A percentile compares a stretch with the other conserved stretches of the same genome.
Evolutionary conservation across 2,113 vertebrate species (phyloP).

Genomic region (Piprites chloris): DNA sequence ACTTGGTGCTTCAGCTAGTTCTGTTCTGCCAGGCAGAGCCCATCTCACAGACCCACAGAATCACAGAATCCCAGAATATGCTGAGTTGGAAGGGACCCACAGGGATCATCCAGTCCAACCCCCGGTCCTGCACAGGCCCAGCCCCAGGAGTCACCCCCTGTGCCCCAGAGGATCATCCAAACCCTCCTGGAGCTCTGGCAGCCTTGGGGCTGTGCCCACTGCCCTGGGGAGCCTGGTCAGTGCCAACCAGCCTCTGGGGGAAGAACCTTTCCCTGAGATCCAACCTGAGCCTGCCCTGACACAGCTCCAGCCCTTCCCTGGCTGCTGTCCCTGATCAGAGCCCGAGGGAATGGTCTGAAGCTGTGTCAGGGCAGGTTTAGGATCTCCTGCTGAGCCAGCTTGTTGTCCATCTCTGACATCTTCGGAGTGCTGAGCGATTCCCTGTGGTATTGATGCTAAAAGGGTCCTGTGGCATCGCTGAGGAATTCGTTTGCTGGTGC

Average conservation of each 20-base stretch:
- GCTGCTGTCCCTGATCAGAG: neutral
- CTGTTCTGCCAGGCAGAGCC: too few species aligned
- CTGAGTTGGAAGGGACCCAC: neutral
- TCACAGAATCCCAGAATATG: neutral
- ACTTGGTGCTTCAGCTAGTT: neutral
- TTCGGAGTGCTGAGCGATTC: neutral
- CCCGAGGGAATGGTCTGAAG: neutral
- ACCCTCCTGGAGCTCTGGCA: neutral
- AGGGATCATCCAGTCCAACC: neutral
- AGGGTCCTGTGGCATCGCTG: neutral
- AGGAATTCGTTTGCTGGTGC: accelerated
- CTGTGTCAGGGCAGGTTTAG: neutral
- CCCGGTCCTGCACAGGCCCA: neutral
- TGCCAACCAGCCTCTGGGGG: neutral
- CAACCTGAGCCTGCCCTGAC: neutral
- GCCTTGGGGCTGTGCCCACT: neutral
- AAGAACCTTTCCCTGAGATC: neutral
- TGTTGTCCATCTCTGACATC: too few species aligned
- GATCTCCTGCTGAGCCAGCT: neutral
- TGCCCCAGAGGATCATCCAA: neutral
- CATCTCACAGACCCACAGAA: neutral
- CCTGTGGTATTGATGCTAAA: too few species aligned
- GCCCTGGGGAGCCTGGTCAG: neutral
- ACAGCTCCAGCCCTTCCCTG: neutral
- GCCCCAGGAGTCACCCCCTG: neutral